Conservation (phyloP, 2,888 invertebrate genomes). For the Leptinotarsa peninsularis region DNA sequence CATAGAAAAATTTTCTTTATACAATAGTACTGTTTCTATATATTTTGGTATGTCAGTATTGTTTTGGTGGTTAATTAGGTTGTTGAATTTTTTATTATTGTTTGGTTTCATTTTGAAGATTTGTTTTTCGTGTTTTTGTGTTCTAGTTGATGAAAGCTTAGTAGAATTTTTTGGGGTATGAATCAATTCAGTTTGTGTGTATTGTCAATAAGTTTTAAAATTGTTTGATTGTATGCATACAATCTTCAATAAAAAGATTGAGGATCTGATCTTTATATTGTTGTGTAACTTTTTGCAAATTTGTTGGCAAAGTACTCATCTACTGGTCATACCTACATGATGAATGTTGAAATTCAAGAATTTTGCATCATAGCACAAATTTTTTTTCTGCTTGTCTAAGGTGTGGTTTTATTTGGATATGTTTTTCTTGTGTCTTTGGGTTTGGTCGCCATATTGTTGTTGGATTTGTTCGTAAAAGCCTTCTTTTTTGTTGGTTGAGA, state of each 20-base stretch:
- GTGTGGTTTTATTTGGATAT: slow-evolving; percentile 3
- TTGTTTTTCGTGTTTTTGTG: not conserved
- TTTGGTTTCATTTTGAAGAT: no score
- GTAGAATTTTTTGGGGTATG: not conserved
- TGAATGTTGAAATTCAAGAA: not conserved
- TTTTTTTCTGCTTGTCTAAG: slow-evolving; percentile 11
- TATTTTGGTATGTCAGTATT: not conserved
- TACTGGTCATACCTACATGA: not conserved
- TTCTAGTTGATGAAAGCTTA: not conserved
- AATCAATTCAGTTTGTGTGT: not conserved
- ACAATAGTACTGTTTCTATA: not conserved
- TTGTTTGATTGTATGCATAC: not conserved
- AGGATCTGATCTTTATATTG: not conserved
- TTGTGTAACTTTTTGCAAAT: not conserved
- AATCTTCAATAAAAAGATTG: not conserved
- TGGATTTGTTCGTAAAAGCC: not conserved
- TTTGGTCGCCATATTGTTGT: not conserved
- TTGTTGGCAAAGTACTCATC: not conserved
- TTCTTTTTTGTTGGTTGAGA: not conserved
- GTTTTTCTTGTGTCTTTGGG: not conserved
- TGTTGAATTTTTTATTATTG: no score
- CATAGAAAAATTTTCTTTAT: not conserved
- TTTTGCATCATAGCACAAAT: not conserved
- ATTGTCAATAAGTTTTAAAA: not conserved
- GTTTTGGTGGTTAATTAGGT: not conserved